Percentiles rank a stretch among this genome's conserved stretches.
Conservation (phyloP, 1,140 invertebrate species). For the Camponotus pennsylvanicus region DNA sequence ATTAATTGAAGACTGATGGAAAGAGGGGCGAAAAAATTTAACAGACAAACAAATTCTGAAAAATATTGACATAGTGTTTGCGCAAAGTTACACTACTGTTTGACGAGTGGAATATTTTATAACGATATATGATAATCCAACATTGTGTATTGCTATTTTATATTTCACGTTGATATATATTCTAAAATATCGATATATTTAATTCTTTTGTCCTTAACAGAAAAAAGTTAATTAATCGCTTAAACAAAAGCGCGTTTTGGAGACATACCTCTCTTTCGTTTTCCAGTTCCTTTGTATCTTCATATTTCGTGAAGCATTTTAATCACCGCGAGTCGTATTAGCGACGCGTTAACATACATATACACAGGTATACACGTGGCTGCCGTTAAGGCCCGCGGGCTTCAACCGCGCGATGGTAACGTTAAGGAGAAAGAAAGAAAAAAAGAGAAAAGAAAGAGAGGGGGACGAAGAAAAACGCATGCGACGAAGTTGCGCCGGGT, state of each 20-base stretch:
- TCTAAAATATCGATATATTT: background rate
- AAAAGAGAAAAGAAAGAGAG: background rate
- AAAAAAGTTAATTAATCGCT: background rate
- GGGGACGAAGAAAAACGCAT: slow-evolving; percentile 3
- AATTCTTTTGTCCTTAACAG: background rate
- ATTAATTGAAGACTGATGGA: background rate
- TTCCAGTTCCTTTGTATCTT: background rate
- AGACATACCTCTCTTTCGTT: background rate
- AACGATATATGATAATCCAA: background rate
- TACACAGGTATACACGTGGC: slow-evolving; percentile 7
- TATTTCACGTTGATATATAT: background rate
- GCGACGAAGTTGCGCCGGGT: slow-evolving; percentile 7
- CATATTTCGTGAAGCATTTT: slow-evolving; percentile 35
- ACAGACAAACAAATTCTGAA: background rate
- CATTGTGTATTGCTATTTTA: background rate
- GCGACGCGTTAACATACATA: slow-evolving; percentile 48
- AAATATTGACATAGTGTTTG: background rate
- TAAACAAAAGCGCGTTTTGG: background rate
- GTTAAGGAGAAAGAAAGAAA: slow-evolving; percentile 16
- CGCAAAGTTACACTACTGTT: background rate
- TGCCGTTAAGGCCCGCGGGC: slow-evolving; percentile 43
- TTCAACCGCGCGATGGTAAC: slow-evolving; percentile 25
- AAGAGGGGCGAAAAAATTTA: background rate
- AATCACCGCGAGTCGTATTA: slow-evolving; percentile 50
- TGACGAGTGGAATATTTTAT: background rate